Base-by-base conservation (phyloP, 2,113 vertebrate genomes). In the Pongo pygmaeus region DNA sequence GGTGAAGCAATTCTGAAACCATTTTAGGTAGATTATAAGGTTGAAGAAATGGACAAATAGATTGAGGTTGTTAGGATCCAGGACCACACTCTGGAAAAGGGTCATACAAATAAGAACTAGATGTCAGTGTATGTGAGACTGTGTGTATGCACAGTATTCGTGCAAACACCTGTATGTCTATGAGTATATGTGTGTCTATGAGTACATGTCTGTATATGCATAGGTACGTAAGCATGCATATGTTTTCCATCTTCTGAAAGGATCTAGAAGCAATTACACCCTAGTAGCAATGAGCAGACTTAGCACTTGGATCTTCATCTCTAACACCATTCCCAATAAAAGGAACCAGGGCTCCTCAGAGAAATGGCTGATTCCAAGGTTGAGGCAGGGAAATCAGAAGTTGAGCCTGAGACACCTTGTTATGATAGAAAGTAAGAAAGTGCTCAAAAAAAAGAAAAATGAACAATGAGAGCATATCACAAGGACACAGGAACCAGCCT, bases 371-470 rank as follows among this genome's bases (percentile, higher is more conserved):
- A 74, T 69, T 93, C 17, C 48, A 87, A n/a, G 23, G 23, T 22
- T 89, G 77, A 43, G 9, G 27, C 35, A 91, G 20, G 14, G 0
- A 59, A 78, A 20, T 96, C 72, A 59, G 23, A 67, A 50, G 25
- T 67, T 79, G 35, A 78, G 20, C 43, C 17, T 70, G 8, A 50
- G 43, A 18, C 23, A 80, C 18, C 32, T 78, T 78, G 0, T 85
- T 92, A 95, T 72, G 52, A 40, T 86, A 55, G 13, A 89, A 97
- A 91, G 59, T 43, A 95, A 95, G 35, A 30, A 86, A 64, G 27
- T 75, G 12, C 14, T 93, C 9, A 7, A 55, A 84, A 84, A 72
- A 48, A 48, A 50, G 67, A 14, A 89, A 50, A 80, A 59, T n/a
- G 22, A 85, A 81, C 12, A 25, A 69, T 52, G 40, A 22, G 18